Evolutionary conservation across 2,888 invertebrate genomes (phyloP).

Genomic region (Lepidocyrtoides sp.): DNA sequence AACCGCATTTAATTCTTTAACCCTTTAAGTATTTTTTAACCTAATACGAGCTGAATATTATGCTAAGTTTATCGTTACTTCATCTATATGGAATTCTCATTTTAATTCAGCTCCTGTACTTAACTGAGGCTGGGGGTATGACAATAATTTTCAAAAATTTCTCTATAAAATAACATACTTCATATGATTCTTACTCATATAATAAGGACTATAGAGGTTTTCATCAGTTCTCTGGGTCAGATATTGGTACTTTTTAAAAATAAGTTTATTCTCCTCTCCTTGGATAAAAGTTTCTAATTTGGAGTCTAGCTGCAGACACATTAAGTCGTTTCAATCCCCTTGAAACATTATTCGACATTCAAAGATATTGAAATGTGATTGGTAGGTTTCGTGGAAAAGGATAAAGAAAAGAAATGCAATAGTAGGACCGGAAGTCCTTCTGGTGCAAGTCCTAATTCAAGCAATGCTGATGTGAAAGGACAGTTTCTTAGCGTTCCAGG

Average conservation of each 20-base stretch:
- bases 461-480: conserved; percentile 88
- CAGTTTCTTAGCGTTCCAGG: conserved; percentile 89
- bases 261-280: no score
- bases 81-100: background rate
- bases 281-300: background rate
- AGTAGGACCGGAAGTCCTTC: conserved; percentile 83
- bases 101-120: no score
- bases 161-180: background rate
- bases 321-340: background rate
- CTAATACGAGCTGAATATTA: background rate
- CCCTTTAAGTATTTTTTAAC: conserved; percentile 19
- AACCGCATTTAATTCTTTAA: conserved; percentile 11
- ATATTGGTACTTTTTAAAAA: background rate
- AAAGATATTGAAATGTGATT: conserved; percentile 63
- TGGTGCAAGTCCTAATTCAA: conserved; percentile 86
- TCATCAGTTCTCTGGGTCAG: background rate
- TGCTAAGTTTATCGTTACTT: background rate
- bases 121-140: no score
- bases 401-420: conserved; percentile 83
- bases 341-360: background rate
- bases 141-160: background rate
- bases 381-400: conserved; percentile 85
- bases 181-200: background rate
- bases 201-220: background rate
- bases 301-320: background rate